A percentile compares a stretch with the other conserved stretches of the same genome.
Evolutionary conservation across 2,113 vertebrate genomes (phyloP).

Genomic region (Baryphthengus martii): DNA sequence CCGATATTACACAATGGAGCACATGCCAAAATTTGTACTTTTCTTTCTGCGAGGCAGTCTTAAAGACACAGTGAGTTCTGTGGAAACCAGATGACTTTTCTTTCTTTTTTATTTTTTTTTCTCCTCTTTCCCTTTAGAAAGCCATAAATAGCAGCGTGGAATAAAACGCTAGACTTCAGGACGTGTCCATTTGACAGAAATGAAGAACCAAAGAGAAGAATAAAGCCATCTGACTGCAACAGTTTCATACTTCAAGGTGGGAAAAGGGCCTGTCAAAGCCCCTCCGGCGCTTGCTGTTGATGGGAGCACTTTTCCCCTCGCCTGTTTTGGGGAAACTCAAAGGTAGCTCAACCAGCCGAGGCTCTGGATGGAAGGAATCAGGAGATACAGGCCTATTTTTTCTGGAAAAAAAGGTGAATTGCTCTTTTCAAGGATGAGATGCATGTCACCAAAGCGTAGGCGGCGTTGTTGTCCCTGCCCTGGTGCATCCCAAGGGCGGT

Average conservation of each 20-base stretch:
- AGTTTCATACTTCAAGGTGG: fast-evolving
- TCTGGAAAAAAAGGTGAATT: neutral
- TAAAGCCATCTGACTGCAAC: neutral
- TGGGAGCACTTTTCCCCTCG: fast-evolving
- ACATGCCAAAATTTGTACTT: neutral
- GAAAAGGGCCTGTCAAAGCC: neutral
- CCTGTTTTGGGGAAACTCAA: neutral
- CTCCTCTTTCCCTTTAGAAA: neutral
- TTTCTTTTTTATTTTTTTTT: neutral
- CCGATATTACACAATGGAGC: neutral
- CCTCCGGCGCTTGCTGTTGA: no score
- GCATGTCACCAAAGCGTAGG: neutral
- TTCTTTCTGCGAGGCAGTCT: neutral
- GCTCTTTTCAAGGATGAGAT: neutral
- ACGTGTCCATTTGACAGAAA: neutral
- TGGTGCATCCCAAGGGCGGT: neutral
- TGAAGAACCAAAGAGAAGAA: neutral
- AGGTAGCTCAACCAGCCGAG: fast-evolving
- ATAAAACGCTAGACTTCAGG: neutral
- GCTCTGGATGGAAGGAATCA: neutral
- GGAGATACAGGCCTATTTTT: fast-evolving
- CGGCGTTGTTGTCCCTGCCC: neutral
- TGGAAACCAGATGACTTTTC: neutral
- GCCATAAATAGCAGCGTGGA: neutral
- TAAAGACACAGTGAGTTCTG: neutral